These are phyloP conservation scores for Amphiduros pacificus DNA, from an alignment of 2,888 invertebrate genomes.

Conservation along the genomic window DNA sequence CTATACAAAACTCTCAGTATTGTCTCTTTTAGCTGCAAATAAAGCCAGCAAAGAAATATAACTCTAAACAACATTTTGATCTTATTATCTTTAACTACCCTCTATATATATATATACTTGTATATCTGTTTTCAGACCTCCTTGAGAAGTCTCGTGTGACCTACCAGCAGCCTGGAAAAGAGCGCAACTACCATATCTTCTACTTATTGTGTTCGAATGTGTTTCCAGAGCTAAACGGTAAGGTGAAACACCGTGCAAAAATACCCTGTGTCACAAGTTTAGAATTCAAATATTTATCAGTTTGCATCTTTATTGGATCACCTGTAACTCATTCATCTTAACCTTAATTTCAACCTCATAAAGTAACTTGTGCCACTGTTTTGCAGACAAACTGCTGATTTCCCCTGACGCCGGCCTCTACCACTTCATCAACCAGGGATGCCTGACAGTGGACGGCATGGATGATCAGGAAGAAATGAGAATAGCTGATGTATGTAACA, in stretches of 20 bases:
- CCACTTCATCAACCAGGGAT: slow-evolving; percentile 93
- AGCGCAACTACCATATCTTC: slow-evolving; percentile 99
- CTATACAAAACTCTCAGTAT: too few species aligned
- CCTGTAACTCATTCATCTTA: too few species aligned
- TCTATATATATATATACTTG: too few species aligned
- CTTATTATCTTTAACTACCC: too few species aligned
- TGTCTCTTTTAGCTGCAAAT: too few species aligned
- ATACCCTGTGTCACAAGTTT: too few species aligned
- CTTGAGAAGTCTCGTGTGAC: slow-evolving; percentile 99
- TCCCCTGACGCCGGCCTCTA: slow-evolving; percentile 77
- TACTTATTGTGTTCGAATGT: slow-evolving; percentile 75
- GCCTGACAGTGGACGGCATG: slow-evolving; percentile 86
- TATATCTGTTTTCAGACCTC: slow-evolving; percentile 87
- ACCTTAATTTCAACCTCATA: not conserved
- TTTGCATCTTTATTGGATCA: too few species aligned
- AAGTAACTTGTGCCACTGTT: not conserved
- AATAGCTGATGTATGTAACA: slow-evolving; percentile 26
- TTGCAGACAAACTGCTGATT: slow-evolving; percentile 72
- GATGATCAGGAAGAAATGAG: slow-evolving; percentile 69
- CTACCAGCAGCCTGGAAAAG: slow-evolving; percentile 82
- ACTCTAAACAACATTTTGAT: too few species aligned
- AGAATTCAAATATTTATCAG: too few species aligned
- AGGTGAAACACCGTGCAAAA: too few species aligned
- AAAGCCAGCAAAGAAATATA: too few species aligned
- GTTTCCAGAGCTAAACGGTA: slow-evolving; percentile 18